Evolutionary conservation across 2,888 invertebrate species (phyloP).

Genomic region (Eupeodes luniger): DNA sequence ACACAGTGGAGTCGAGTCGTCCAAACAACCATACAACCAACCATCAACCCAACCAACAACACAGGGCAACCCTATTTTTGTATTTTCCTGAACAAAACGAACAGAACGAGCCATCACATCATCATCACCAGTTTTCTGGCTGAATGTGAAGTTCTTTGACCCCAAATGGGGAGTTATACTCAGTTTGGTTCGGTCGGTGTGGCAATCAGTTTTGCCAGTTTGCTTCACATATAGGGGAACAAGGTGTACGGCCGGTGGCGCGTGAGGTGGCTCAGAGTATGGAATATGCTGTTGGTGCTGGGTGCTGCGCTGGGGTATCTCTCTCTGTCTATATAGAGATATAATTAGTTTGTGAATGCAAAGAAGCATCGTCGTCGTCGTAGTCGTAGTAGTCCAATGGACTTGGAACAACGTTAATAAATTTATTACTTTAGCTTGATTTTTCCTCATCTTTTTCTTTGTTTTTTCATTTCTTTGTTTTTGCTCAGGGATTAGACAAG

Average conservation of each 20-base stretch:
- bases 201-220: constrained; percentile 51
- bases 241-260: constrained; percentile 26
- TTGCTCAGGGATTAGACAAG: constrained; percentile 33
- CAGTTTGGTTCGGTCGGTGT: constrained; percentile 23
- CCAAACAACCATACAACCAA: constrained; percentile 5
- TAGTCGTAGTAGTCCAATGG: constrained; percentile 30
- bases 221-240: constrained; percentile 5
- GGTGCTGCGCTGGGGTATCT: constrained; percentile 3
- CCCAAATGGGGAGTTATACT: constrained; percentile 56
- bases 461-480: constrained; percentile 7
- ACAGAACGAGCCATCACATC: constrained; percentile 44
- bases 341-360: constrained; percentile 75
- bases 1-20: constrained; percentile 44
- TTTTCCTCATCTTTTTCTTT: neutral
- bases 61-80: constrained; percentile 70
- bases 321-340: constrained; percentile 37
- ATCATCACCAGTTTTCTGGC: constrained; percentile 43
- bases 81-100: constrained; percentile 48
- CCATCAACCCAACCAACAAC: constrained; percentile 18
- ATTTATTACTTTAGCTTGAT: constrained; percentile 68
- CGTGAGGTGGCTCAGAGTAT: constrained; percentile 7
- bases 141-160: constrained; percentile 70
- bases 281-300: constrained; percentile 43
- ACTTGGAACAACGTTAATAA: constrained; percentile 68
- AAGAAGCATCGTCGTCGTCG: constrained; percentile 46